Base-by-base conservation (phyloP, 2,797 vertebrate species). In the Diceros bicornis region DNA sequence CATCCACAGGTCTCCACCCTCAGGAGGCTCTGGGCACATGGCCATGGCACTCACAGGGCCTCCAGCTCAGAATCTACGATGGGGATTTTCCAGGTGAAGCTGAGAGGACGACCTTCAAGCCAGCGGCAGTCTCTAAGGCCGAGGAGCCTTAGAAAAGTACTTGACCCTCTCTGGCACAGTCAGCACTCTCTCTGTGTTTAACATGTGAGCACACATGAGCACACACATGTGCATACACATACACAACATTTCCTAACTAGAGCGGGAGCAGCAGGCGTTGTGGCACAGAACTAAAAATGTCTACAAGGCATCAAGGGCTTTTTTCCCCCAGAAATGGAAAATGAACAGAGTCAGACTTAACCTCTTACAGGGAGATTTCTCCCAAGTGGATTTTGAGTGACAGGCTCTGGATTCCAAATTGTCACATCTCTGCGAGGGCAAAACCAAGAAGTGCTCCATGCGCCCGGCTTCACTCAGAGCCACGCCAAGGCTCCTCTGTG, bases 401-500 rank as follows among this genome's bases (percentile, higher is more conserved):
- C 69, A 14, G 41, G 62, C 84, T 72, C 94, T 66, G 89, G 69
- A 41, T 4, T 47, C 72, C 57, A 57, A 23, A 37, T 34, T 27
- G 27, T 23, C 66, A 72, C 25, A 0, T 7, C 57, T 66, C 72
- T 20, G 14, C 9, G 0, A 69, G 66, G 25, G 62, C 14, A 32
- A 64, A 23, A 18, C 57, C 27, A 10, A 14, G 13, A 62, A n/a
- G 17, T 32, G 27, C 14, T 21, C 13, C 0, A 0, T 4, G 8
- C 27, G 2, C 44, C 29, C 61, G 0, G 8, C 74, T 11, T 29
- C 6, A 6, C 62, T 20, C 32, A 9, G 25, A 21, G 17, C 0
- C 0, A 52, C 0, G 0, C 23, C 8, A 8, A 62, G 91, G 52
- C 16, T 68, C 34, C 59, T 11, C 6, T 0, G 1, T 34, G 37